Conservation (phyloP, 2,113 vertebrate species). For the Salminus brasiliensis region DNA sequence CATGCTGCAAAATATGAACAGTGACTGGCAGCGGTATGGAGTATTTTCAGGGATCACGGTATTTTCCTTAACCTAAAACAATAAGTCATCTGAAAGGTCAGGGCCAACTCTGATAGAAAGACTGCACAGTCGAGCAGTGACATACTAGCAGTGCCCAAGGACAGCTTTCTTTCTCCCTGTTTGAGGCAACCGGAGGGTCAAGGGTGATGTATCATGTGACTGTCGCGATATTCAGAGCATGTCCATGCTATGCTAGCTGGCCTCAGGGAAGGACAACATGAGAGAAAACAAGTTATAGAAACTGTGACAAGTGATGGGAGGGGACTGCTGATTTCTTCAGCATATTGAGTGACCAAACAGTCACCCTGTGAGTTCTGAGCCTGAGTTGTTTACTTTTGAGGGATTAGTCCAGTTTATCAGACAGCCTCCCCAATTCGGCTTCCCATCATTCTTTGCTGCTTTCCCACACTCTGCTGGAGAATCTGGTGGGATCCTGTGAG, state of each 20-base stretch:
- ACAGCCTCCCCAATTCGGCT: slow-evolving; percentile 12
- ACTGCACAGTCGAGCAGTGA: neutral
- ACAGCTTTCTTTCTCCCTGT: slow-evolving; percentile 10
- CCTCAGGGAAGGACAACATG: slow-evolving; percentile 22
- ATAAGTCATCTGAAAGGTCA: slow-evolving; percentile 8
- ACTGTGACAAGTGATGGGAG: neutral
- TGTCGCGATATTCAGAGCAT: slow-evolving; percentile 35
- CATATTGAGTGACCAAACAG: slow-evolving; percentile 19
- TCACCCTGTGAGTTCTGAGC: neutral
- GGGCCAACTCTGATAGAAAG: slow-evolving; percentile 22
- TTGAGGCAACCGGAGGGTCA: slow-evolving; percentile 23
- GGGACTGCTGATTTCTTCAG: neutral
- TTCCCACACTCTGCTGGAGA: slow-evolving; percentile 37
- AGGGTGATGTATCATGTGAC: slow-evolving; percentile 33
- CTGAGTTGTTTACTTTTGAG: slow-evolving; percentile 31
- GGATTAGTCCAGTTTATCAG: slow-evolving; percentile 42
- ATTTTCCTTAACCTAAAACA: neutral
- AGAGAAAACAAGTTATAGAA: slow-evolving; percentile 19
- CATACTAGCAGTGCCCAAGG: slow-evolving; percentile 15
- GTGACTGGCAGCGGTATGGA: neutral
- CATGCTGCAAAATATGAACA: slow-evolving; percentile 3
- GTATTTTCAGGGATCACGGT: neutral
- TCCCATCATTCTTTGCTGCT: slow-evolving; percentile 2
- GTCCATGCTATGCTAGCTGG: slow-evolving; percentile 14
- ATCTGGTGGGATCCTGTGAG: slow-evolving; percentile 40